Evolutionary conservation across 2,888 invertebrate genomes (phyloP), one percentile per base, ranked within the genome.

Genomic region (Pimpla rufipes): DNA sequence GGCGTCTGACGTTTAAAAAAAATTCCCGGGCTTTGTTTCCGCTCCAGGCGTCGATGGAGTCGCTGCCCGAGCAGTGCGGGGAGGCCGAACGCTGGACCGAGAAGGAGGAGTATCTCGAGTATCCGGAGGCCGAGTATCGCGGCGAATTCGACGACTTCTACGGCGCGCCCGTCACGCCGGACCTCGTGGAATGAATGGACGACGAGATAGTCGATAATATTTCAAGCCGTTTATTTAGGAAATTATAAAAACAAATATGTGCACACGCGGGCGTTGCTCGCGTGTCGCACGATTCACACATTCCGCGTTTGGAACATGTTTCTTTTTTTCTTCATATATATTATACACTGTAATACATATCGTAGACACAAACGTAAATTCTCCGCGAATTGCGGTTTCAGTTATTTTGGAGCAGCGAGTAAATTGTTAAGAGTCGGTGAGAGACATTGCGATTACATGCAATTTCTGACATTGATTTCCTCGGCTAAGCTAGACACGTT

Each of bases 191-290:
- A 74, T 80, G n/a, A 40, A 64, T 8, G 29, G 40, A 55, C 16
- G 67, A 50, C 35, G 18, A 18, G n/a, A 10, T 57, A 8, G 7
- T 21, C 40, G 29, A 79, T 57, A 42, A 86, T 77, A 73, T 85
- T 86, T 86, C 85, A 88, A 89, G 85, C 85, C 77, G 55, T 89
- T 90, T 89, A 90, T 90, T 90, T 86, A 86, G 62, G 87, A 89
- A 89, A 89, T 89, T 85, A 88, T 87, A 87, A 85, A 70, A 18
- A 70, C 40, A 52, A 16, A 68, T 59, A 16, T 42, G 47, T 75
- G 70, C 62, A 64, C 42, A 45, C 52, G 18, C 40, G 79, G n/a
- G 57, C 21, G 59, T 59, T 18, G 16, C 10, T 37, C 52, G 18
- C 37, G 40, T 62, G 35, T 73, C 11, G 45, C 62, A 35, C 42